These are phyloP conservation scores for Delphinus delphis DNA, from an alignment of 2,113 vertebrate genomes.

Conservation along the genomic window DNA sequence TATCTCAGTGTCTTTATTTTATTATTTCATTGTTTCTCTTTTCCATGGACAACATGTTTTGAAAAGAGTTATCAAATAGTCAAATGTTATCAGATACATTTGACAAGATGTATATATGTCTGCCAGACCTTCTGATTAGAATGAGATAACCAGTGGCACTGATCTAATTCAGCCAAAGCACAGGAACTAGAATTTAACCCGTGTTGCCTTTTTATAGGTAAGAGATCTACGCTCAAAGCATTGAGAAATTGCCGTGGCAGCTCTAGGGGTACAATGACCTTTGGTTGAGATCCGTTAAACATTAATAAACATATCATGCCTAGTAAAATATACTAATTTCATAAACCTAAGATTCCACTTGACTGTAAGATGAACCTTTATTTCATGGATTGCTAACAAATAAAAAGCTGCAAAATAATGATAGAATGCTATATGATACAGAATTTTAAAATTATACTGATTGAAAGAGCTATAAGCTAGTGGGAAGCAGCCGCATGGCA, in stretches of 20 bases:
- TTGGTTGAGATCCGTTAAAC: background rate
- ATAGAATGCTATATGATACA: background rate
- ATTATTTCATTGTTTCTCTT: slow-evolving; percentile 4
- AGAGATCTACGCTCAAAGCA: background rate
- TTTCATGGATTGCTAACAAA: slow-evolving; percentile 33
- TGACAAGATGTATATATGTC: background rate
- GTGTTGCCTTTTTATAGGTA: background rate
- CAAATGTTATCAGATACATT: background rate
- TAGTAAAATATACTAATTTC: slow-evolving; percentile 9
- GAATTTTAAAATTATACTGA: slow-evolving; percentile 11
- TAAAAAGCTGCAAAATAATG: background rate
- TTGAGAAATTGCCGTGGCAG: background rate
- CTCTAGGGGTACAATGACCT: background rate
- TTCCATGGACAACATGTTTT: background rate
- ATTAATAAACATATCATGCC: background rate
- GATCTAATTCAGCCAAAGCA: background rate
- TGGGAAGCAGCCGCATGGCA: too few species aligned
- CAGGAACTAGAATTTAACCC: background rate
- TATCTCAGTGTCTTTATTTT: background rate
- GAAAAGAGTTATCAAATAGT: background rate
- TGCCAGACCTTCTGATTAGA: slow-evolving; percentile 9
- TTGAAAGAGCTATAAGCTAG: background rate
- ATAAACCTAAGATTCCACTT: background rate
- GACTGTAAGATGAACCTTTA: background rate
- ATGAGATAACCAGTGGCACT: background rate